Evolutionary conservation across 2,888 invertebrate species (phyloP).

Genomic region (Andrena fulva): DNA sequence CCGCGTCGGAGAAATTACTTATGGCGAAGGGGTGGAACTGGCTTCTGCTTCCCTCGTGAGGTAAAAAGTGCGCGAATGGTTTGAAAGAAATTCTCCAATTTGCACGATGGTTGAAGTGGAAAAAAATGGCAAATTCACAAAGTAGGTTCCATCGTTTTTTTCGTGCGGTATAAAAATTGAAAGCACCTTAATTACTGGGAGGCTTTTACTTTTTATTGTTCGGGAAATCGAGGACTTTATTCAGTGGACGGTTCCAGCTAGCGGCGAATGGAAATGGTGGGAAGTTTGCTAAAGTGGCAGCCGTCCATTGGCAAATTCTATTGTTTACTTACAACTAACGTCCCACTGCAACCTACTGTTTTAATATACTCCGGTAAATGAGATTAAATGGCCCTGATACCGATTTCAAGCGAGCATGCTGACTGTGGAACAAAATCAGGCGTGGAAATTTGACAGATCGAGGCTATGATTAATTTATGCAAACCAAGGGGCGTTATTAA

Average conservation of each 20-base stretch:
- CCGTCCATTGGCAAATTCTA: background rate
- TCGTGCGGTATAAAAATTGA: background rate
- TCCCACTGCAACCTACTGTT: background rate
- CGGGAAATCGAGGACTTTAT: background rate
- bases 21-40: constrained; percentile 1
- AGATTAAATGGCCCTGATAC: background rate
- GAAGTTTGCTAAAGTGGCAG: background rate
- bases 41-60: background rate
- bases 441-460: constrained; percentile 18
- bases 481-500: background rate
- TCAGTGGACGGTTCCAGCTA: background rate
- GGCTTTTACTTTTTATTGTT: background rate
- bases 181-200: constrained; percentile 8
- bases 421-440: background rate
- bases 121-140: background rate
- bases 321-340: constrained; percentile 1
- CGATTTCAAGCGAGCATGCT: too few species aligned
- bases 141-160: constrained; percentile 4
- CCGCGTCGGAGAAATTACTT: constrained; percentile 17
- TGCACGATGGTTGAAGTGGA: background rate
- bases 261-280: background rate
- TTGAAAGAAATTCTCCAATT: background rate
- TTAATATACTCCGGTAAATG: background rate
- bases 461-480: constrained; percentile 9
- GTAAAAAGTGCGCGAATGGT: background rate